Evolutionary conservation across 2,113 vertebrate genomes (phyloP), one percentile per base, ranked within the genome.

Genomic region (Heterocephalus glaber): DNA sequence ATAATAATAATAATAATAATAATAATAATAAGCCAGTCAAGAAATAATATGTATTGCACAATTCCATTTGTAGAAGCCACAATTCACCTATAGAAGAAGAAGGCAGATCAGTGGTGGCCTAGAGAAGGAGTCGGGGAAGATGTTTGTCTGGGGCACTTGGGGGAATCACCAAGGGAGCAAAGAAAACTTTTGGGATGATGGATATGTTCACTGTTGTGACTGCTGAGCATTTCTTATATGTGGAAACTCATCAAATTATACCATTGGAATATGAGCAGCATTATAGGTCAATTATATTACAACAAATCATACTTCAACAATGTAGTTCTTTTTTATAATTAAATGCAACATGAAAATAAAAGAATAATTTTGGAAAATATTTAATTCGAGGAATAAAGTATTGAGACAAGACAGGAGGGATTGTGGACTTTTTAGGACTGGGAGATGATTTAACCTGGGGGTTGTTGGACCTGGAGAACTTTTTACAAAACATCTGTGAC

Each of bases 301-400:
- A 86, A 35, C 12, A 77, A 94, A n/a, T 41, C 92, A 30, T 70
- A 79, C 41, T 79, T 81, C 61, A 94, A 58, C n/a, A 79, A 72
- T 49, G 33, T 22, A 82, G 13, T 54, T 26, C 28, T 70, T 79
- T 61, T 68, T 63, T 4, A 56, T 44, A 86, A 58, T 76, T 41
- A 76, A 72, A 35, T 80, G 63, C 12, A 38, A 76, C 14, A 76
- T 58, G 22, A 80, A 89, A 74, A 72, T 66, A 63, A 79, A 91
- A 65, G 65, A 72, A 19, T 61, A 60, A 54, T 76, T 77, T 47
- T 17, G 24, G 56, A 3, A 54, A 20, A 52, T 81, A 68, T n/a
- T 52, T 49, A 76, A 68, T 61, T 77, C 38, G 77, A 7, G 81
- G 65, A 66, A 30, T 86, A 72, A 90, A 89, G 54, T 20, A 6